Conservation (phyloP, 2,888 invertebrate species). For the Epinotia brunnichana region DNA sequence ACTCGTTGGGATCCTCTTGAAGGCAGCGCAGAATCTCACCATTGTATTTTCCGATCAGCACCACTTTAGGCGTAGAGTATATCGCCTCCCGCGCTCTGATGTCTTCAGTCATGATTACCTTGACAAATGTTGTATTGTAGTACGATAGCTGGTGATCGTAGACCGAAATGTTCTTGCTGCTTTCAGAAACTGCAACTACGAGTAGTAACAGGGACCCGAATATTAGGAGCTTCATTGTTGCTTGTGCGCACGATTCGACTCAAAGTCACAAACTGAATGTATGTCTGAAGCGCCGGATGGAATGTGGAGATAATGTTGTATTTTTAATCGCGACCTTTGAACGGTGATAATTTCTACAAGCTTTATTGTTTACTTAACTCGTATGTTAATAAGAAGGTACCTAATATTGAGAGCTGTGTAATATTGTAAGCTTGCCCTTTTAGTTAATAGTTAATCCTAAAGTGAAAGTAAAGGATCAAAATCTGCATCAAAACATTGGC, state of each 20-base stretch:
- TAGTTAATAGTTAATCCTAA: too few species aligned
- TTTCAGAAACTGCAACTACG: background rate
- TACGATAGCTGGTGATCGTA: background rate
- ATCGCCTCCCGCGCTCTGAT: background rate
- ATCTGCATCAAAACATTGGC: too few species aligned
- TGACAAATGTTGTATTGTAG: slow-evolving; percentile 1
- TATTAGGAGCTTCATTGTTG: background rate
- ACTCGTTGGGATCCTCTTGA: background rate
- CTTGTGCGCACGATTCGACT: background rate
- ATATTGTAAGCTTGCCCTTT: too few species aligned
- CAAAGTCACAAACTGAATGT: background rate
- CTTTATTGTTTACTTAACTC: too few species aligned
- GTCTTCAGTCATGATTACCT: background rate
- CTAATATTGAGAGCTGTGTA: too few species aligned
- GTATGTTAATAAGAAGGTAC: too few species aligned
- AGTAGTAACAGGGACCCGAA: background rate
- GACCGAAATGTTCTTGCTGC: background rate
- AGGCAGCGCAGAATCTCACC: background rate
- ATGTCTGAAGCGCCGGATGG: background rate
- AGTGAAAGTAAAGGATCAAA: too few species aligned
- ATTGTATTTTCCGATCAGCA: background rate
- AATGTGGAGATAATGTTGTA: background rate
- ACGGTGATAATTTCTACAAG: background rate
- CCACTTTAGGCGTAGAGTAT: background rate
- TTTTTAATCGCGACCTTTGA: background rate